Evolutionary conservation across 2,888 invertebrate genomes (phyloP), one percentile per base, ranked within the genome.

Genomic region (Ashinkailepas kermadecensis): DNA sequence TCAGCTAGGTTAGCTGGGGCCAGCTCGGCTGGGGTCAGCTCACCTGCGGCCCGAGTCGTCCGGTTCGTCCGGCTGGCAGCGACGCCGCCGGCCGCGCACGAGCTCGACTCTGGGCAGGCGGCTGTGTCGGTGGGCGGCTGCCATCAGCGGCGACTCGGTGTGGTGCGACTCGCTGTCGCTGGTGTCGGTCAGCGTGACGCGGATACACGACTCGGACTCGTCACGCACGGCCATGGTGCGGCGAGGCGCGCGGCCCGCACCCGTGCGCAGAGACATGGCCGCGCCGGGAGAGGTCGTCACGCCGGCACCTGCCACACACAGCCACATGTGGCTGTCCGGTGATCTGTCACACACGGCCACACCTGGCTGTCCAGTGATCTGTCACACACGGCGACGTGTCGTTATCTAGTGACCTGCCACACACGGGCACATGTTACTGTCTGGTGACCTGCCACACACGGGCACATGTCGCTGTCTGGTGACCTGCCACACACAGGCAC

Each of bases 121-220:
- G 9, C n/a, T 7, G 65, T 18, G 23, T 7, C 65, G 65, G n/a
- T 7, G 59, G 12, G 4, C 59, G 11, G 23, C 65, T 0, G 65
- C 18, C 65, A 65, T 65, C 65, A 65, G 65, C 65, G 65, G 65
- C n/a, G 65, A 65, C 65, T 65, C 65, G n/a, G 65, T 23, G 23
- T 65, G 65, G 18, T 23, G 65, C 65, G 65, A 65, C 65, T 65
- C 65, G 65, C 65, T 65, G 65, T 65, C 65, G 65, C 65, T 65
- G 65, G 65, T 65, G 65, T 65, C 65, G 65, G 65, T 65, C 23
- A 65, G 65, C 65, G 65, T 65, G n/a, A 65, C 65, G 65, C 65
- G 65, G 10, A 65, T 12, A 23, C 65, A n/a, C 65, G 65, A n/a
- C 65, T 65, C 65, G 18, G 65, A 8, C n/a, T 65, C 65, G 65